These are phyloP conservation scores for Nymphalis urticae DNA, from an alignment of 2,888 invertebrate genomes.

Conservation along the genomic window DNA sequence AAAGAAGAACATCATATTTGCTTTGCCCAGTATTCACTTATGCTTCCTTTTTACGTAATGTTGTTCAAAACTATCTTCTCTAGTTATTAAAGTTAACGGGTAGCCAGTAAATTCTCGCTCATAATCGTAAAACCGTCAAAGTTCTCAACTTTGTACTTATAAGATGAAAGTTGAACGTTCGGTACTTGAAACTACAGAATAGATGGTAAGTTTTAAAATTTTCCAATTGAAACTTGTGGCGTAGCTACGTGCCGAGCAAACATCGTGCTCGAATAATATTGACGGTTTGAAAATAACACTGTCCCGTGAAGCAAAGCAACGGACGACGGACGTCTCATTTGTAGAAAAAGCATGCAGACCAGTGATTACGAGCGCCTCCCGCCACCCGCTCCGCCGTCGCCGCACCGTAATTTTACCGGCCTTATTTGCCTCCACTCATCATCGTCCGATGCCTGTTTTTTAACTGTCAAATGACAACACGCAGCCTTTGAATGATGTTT, in stretches of 20 bases:
- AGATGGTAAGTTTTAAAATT: constrained; percentile 18
- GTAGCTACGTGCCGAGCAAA: constrained; percentile 8
- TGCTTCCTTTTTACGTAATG: not conserved
- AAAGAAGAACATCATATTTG: not conserved
- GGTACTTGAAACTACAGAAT: constrained; percentile 25
- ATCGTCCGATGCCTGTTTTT: constrained; percentile 43
- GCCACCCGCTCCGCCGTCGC: constrained; percentile 27
- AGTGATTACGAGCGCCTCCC: constrained; percentile 53
- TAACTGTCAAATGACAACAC: constrained; percentile 47
- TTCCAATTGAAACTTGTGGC: constrained; percentile 10
- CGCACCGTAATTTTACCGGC: constrained; percentile 52
- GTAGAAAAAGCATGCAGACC: constrained; percentile 51
- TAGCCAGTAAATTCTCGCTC: constrained; percentile 22
- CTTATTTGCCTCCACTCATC: constrained; percentile 46
- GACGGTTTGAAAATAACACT: constrained; percentile 41
- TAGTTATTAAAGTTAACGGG: constrained; percentile 2
- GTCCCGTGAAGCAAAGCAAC: constrained; percentile 45
- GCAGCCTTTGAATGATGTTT: constrained; percentile 41
- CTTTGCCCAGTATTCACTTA: not conserved
- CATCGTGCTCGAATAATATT: constrained; percentile 24
- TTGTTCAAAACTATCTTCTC: constrained; percentile 17
- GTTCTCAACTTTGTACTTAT: constrained; percentile 31
- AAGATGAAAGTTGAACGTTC: constrained; percentile 27
- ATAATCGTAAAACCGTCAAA: constrained; percentile 30
- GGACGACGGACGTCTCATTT: constrained; percentile 63